Evolutionary conservation across 1,140 invertebrate genomes (phyloP).

Genomic region (Oryzaephilus surinamensis): DNA sequence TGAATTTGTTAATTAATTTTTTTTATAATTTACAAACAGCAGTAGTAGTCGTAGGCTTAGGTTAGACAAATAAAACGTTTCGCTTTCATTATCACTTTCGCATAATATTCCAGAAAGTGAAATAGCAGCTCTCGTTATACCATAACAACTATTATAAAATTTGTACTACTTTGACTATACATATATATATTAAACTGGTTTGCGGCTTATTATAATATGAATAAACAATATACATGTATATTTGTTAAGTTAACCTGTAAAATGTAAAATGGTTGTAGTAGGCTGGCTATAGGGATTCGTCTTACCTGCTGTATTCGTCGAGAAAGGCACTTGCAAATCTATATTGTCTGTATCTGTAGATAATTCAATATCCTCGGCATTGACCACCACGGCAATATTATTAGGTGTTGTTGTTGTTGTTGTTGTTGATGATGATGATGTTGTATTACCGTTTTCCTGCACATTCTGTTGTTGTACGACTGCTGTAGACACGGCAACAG

Average conservation of each 20-base stretch:
- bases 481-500: constrained; percentile 39
- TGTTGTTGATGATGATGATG: constrained; percentile 18
- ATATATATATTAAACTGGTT: too few relatives aligned
- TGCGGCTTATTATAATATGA: too few relatives aligned
- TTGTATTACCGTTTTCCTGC: constrained; percentile 28
- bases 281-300: constrained; percentile 5
- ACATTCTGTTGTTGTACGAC: too few relatives aligned
- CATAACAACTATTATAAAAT: too few relatives aligned
- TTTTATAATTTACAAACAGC: too few relatives aligned
- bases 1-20: too few relatives aligned
- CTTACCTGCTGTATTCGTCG: constrained; percentile 30
- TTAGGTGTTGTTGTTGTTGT: constrained; percentile 19
- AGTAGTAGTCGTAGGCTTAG: background rate
- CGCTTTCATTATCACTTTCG: constrained; percentile 27
- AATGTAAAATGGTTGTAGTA: background rate
- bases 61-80: too few relatives aligned
- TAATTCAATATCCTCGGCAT: constrained; percentile 29
- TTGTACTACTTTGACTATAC: too few relatives aligned
- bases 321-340: constrained; percentile 35
- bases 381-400: constrained; percentile 20
- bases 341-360: constrained; percentile 30
- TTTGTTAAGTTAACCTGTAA: constrained; percentile 25
- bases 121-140: too few relatives aligned
- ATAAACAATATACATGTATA: too few relatives aligned
- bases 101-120: too few relatives aligned